Evolutionary conservation across 2,113 vertebrate species (phyloP).

Genomic region (Ictalurus furcatus): DNA sequence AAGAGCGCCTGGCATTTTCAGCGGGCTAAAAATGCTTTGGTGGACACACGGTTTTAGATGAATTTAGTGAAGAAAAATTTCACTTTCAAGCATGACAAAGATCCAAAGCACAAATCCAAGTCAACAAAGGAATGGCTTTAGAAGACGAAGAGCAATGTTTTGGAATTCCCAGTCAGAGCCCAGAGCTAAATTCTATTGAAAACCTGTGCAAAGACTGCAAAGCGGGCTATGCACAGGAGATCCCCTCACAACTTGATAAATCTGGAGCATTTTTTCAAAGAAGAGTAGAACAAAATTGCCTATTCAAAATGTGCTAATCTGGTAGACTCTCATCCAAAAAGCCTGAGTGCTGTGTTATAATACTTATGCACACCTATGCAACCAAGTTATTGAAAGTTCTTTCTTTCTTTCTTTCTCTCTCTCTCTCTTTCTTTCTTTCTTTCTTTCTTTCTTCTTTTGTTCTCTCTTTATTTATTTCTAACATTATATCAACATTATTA

Average conservation of each 20-base stretch:
- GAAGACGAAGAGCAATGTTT: background rate
- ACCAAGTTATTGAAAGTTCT: background rate
- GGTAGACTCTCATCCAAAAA: background rate
- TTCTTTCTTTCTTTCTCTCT: background rate
- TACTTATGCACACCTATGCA: background rate
- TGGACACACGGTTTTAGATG: background rate
- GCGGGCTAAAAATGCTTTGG: no score
- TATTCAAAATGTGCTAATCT: background rate
- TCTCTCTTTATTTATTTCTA: no score
- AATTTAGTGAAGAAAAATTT: background rate
- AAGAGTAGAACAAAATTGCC: background rate
- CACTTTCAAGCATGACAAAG: background rate
- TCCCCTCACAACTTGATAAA: background rate
- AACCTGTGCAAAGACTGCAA: background rate
- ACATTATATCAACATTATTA: no score
- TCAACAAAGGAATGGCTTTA: background rate
- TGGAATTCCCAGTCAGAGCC: background rate
- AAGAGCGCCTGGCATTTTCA: no score
- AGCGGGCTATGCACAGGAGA: background rate
- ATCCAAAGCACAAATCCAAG: background rate
- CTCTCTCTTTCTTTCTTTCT: background rate
- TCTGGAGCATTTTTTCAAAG: background rate
- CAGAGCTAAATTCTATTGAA: background rate
- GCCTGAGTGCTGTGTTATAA: background rate
- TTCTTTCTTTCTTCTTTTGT: no score